Base-by-base conservation (phyloP, 1,140 invertebrate species). In the Luehdorfia chinensis region DNA sequence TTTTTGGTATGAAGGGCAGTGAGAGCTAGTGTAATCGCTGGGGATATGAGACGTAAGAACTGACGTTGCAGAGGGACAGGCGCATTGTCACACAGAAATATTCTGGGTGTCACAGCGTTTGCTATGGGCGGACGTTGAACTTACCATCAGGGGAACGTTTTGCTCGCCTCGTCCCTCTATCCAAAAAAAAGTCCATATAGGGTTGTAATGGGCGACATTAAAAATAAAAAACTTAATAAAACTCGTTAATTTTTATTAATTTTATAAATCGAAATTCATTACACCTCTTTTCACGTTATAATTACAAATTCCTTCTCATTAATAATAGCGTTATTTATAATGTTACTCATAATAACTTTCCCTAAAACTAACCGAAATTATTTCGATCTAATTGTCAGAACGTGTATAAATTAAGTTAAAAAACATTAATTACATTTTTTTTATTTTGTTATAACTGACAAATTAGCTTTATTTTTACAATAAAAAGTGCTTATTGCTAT, bases 181-280 rank as follows among this genome's bases (percentile, higher is more conserved):
- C n/a, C n/a, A n/a, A n/a, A n/a, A n/a, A n/a, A n/a, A n/a, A n/a
- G n/a, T n/a, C n/a, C n/a, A n/a, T n/a, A n/a, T n/a, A n/a, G n/a
- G n/a, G n/a, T n/a, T n/a, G n/a, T n/a, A n/a, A n/a, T n/a, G n/a
- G n/a, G n/a, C n/a, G n/a, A n/a, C n/a, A 47, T 25, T 25, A 49
- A 16, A 50, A 77, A 65, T 62, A 48, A 73, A 75, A 75, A 49
- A 60, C 50, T 59, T 13, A 45, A 44, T 81, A 83, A 83, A 84
- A 84, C 80, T 84, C 80, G 67, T 84, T 80, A 84, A 80, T 84
- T 83, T 83, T 84, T 81, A 84, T 80, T 83, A 76, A 75, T 79
- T 83, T 84, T 81, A 83, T 85, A 85, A 85, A 85, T 85, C 63
- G 75, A 83, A 85, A 83, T 77, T 85, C 78, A 84, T 78, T 85